These are phyloP conservation scores for Cynaeus angustus DNA, from an alignment of 2,888 invertebrate genomes.

Conservation along the genomic window DNA sequence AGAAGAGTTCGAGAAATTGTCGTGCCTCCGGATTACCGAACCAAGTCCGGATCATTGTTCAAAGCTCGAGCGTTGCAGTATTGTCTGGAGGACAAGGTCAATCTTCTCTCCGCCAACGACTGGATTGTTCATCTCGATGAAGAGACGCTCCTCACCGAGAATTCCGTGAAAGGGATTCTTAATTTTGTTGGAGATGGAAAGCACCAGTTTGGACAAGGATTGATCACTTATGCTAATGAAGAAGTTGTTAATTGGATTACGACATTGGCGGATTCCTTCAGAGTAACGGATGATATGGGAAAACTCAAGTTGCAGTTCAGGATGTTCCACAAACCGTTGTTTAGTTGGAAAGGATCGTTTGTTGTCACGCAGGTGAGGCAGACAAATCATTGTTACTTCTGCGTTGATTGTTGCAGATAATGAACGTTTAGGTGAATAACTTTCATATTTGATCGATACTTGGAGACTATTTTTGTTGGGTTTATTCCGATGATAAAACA, in stretches of 20 bases:
- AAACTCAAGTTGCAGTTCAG: constrained; percentile 94
- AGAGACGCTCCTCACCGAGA: constrained; percentile 95
- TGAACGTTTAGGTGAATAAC: background rate
- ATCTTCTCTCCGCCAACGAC: constrained; percentile 88
- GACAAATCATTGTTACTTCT: background rate
- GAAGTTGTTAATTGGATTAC: constrained; percentile 98
- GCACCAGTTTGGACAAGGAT: constrained; percentile 95
- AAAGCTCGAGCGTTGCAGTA: constrained; percentile 97
- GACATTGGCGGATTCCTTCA: constrained; percentile 94
- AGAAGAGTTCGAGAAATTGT: constrained; percentile 90
- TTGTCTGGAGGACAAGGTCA: constrained; percentile 93
- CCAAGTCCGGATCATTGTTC: constrained; percentile 93
- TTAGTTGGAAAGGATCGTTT: constrained; percentile 99
- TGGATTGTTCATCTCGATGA: constrained; percentile 99
- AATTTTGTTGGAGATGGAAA: constrained; percentile 97
- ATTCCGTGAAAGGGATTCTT: constrained; percentile 90
- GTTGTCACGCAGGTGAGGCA: constrained; percentile 92
- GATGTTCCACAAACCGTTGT: constrained; percentile 94
- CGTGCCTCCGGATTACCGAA: constrained; percentile 89
- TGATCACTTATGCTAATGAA: constrained; percentile 97
- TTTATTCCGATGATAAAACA: no score
- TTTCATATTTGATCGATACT: constrained; percentile 19
- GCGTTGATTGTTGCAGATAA: no score
- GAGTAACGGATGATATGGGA: constrained; percentile 98
- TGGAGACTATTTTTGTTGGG: background rate